Evolutionary conservation across 1,140 invertebrate genomes (phyloP), one percentile per base, ranked within the genome.

Genomic region (Pteromalus puparum): DNA sequence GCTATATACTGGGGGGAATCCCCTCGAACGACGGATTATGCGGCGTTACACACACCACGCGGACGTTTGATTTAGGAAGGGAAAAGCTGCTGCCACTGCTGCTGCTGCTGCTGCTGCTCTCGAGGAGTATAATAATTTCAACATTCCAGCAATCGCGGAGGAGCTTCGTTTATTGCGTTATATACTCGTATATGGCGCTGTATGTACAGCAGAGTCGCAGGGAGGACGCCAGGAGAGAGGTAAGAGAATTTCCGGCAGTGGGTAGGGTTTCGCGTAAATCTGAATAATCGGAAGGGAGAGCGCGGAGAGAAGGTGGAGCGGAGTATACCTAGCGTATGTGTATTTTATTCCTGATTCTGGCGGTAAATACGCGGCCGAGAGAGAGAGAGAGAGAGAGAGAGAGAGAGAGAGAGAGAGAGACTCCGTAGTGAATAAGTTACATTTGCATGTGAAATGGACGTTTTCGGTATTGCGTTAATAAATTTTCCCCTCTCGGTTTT

Each of bases 371-470:
- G 80, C 48, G 48, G 48, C 48, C 18, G 68, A 72, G 26, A 46
- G 73, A 18, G 70, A 72, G 73, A 75, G 28, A 75, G 38, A 53
- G 75, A 77, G 28, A 53, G 42, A 48, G 72, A 74, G 34, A 38
- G 34, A 74, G 72, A 42, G 30, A 38, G 75, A 77, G 28, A 28
- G 42, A 10, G 13, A 42, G 72, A 38, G 34, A 21, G 28, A 26
- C 67, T 70, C 10, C 3, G 72, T 30, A 46, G 53, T 82, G 72
- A 75, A 75, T 82, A 82, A 77, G 81, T 76, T 67, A 83, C 24
- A 83, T 83, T 83, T 83, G 81, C 81, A 83, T 83, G 81, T 77
- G 81, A 24, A 68, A 76, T 61, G 74, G 26, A 77, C 73, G 61
- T 83, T 83, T 83, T 83, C 75, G n/a, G 67, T n/a, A 30, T 68